phyloP scores from a whole-genome alignment of 2,888 invertebrate genomes.

The Tholera decimalis region DNA sequence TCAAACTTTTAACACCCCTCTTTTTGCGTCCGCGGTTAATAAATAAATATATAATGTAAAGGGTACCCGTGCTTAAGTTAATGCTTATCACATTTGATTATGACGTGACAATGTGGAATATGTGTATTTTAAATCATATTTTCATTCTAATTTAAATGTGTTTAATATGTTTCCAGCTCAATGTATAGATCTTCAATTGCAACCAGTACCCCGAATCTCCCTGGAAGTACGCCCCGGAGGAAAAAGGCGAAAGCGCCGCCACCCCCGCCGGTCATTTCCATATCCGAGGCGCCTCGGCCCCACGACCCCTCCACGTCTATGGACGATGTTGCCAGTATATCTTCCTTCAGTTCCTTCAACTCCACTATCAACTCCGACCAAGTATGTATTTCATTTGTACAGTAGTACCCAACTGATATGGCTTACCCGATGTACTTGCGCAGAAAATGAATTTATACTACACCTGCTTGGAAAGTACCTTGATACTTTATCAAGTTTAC shows the following conservation, averaged over 20 bases:
- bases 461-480: too few relatives aligned
- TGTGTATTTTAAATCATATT: too few relatives aligned
- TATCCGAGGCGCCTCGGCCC: slow-evolving; percentile 65
- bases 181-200: slow-evolving; percentile 83
- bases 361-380: slow-evolving; percentile 85
- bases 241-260: slow-evolving; percentile 93
- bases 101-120: too few relatives aligned
- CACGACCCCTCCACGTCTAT: slow-evolving; percentile 78
- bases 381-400: slow-evolving; percentile 65
- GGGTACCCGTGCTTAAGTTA: too few relatives aligned
- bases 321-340: slow-evolving; percentile 87
- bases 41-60: too few relatives aligned
- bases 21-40: too few relatives aligned
- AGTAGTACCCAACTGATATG: too few relatives aligned
- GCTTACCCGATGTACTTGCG: too few relatives aligned
- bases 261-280: slow-evolving; percentile 87
- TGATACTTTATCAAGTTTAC: too few relatives aligned
- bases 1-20: too few relatives aligned
- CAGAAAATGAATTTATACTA: too few relatives aligned
- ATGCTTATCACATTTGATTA: too few relatives aligned
- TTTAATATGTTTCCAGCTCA: slow-evolving; percentile 68
- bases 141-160: background rate
- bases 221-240: slow-evolving; percentile 85
- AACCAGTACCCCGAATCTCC: slow-evolving; percentile 86
- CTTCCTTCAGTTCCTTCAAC: slow-evolving; percentile 86